Evolutionary conservation across 2,888 invertebrate species (phyloP).

Genomic region (Fragum sueziense): DNA sequence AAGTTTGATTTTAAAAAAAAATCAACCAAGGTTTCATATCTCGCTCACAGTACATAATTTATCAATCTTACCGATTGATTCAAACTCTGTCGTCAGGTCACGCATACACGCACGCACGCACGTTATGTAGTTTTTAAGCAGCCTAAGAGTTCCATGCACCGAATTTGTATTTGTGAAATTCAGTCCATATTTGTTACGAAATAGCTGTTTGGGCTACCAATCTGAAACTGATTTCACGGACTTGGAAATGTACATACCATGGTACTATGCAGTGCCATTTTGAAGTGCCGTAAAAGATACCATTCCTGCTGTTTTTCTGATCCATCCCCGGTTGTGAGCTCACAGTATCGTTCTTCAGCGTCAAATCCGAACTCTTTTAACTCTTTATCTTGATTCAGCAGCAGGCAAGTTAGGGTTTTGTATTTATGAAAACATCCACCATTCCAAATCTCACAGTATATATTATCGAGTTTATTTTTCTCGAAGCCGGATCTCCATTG

Average conservation of each 20-base stretch:
- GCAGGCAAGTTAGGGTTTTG: constrained; percentile 42
- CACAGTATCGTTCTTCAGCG: constrained; percentile 36
- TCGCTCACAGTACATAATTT: too few species aligned
- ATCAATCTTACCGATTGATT: too few species aligned
- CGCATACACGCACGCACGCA: too few species aligned
- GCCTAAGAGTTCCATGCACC: too few species aligned
- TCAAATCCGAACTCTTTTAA: constrained; percentile 44
- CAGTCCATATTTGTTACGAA: too few species aligned
- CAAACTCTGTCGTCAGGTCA: too few species aligned
- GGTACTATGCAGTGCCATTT: constrained; percentile 27
- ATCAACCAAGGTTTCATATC: too few species aligned
- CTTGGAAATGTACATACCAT: constrained; percentile 3
- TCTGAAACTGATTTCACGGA: neutral
- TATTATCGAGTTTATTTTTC: constrained; percentile 32
- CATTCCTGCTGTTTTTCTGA: constrained; percentile 21
- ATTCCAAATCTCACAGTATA: constrained; percentile 40
- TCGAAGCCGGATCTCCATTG: constrained; percentile 44
- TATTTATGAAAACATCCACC: constrained; percentile 30
- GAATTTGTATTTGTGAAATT: too few species aligned
- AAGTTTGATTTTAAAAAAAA: too few species aligned
- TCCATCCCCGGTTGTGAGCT: constrained; percentile 27
- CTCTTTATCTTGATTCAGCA: constrained; percentile 28
- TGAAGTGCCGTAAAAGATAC: constrained; percentile 37
- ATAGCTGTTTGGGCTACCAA: neutral
- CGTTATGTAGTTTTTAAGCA: too few species aligned